Conservation (phyloP, 2,113 vertebrate genomes). For the Perca flavescens region DNA sequence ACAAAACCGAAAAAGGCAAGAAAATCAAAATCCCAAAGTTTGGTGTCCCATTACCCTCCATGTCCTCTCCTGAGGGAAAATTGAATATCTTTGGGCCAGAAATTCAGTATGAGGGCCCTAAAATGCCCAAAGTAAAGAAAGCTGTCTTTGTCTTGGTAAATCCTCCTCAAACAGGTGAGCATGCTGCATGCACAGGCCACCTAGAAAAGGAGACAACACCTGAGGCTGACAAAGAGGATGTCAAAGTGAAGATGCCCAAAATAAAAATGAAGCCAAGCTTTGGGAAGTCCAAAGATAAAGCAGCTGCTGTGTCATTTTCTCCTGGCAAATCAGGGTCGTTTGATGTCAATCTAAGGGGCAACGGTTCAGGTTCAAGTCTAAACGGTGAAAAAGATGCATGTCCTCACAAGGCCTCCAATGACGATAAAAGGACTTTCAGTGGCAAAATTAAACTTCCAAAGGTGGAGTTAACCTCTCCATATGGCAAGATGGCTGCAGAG, state of each 20-base stretch:
- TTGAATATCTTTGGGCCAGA: constrained; percentile 65
- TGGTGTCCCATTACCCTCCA: constrained; percentile 81
- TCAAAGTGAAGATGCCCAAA: constrained; percentile 76
- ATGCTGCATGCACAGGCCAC: constrained; percentile 25
- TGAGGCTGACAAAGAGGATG: constrained; percentile 50
- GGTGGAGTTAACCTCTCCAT: constrained; percentile 85
- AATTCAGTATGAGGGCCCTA: constrained; percentile 75
- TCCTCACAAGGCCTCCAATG: constrained; percentile 67
- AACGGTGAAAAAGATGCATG: constrained; percentile 67
- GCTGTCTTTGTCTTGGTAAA: constrained; percentile 83
- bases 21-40: constrained; percentile 88
- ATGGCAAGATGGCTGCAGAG: constrained; percentile 66
- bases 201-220: constrained; percentile 31
- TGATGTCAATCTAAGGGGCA: constrained; percentile 53
- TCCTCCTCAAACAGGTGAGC: constrained; percentile 63
- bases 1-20: constrained; percentile 56
- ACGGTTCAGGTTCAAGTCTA: constrained; percentile 55
- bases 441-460: constrained; percentile 87
- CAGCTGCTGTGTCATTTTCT: constrained; percentile 78
- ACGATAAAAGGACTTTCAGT: constrained; percentile 68
- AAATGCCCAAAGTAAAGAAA: constrained; percentile 82
- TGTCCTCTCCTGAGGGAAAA: constrained; percentile 64
- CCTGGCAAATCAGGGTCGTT: constrained; percentile 63
- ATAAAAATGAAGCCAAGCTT: constrained; percentile 80
- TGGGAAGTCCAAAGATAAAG: constrained; percentile 78